Evolutionary conservation across 2,797 vertebrate species (phyloP).

Genomic region (Leuciscus waleckii): DNA sequence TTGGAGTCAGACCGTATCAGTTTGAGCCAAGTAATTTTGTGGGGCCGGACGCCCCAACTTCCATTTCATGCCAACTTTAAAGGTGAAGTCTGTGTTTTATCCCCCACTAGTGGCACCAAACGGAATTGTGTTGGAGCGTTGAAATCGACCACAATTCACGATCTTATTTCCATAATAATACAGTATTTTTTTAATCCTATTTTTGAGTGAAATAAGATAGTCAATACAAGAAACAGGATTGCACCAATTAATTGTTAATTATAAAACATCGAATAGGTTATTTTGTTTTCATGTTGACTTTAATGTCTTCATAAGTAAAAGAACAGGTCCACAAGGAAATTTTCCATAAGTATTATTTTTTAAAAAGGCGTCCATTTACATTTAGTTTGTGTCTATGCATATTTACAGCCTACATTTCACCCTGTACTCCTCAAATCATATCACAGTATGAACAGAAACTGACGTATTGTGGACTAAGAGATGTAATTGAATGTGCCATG

Average conservation of each 20-base stretch:
- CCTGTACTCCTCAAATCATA: neutral
- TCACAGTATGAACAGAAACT: constrained; percentile 4
- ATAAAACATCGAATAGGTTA: neutral
- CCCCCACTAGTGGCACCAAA: neutral
- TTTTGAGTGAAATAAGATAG: neutral
- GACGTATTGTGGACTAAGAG: neutral
- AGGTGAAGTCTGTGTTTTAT: neutral
- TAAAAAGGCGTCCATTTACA: neutral
- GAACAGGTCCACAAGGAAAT: too few relatives aligned
- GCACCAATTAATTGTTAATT: neutral
- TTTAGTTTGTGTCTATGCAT: neutral
- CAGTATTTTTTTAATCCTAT: neutral
- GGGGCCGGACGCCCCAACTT: too few relatives aligned
- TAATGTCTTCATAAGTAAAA: neutral
- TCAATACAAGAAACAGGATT: neutral
- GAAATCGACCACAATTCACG: neutral
- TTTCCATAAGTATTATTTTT: neutral
- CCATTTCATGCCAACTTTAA: neutral
- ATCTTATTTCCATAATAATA: neutral
- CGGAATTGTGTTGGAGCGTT: neutral
- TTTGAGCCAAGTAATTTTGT: too few relatives aligned
- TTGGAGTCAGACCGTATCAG: too few relatives aligned
- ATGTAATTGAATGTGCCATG: constrained; percentile 37
- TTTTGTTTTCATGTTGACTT: neutral
- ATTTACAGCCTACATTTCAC: neutral